Evolutionary conservation across 2,888 invertebrate species (phyloP).

Genomic region (Molorchus minor): DNA sequence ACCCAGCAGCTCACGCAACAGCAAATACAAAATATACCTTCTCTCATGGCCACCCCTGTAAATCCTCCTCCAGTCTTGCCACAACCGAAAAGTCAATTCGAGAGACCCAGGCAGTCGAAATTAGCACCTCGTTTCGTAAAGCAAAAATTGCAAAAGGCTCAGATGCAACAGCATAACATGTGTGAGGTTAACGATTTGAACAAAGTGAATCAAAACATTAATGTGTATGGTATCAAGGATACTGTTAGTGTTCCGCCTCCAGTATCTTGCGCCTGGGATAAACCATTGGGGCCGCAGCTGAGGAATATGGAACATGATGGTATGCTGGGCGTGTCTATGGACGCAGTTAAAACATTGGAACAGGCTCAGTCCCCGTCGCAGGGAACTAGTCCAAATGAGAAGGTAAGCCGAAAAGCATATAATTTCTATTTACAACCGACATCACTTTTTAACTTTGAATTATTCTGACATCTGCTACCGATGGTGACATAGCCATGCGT

Average conservation of each 20-base stretch:
- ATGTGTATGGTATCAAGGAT: slow-evolving; percentile 56
- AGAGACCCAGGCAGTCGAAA: slow-evolving; percentile 67
- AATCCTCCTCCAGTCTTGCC: slow-evolving; percentile 63
- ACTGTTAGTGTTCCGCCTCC: slow-evolving; percentile 46
- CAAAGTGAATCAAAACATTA: slow-evolving; percentile 54
- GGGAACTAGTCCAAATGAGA: slow-evolving; percentile 63
- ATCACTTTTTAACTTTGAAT: too few relatives aligned
- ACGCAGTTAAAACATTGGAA: slow-evolving; percentile 58
- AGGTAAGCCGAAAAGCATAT: slow-evolving; percentile 50
- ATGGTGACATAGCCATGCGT: too few relatives aligned
- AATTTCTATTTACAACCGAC: too few relatives aligned
- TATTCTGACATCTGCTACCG: too few relatives aligned
- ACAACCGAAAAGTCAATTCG: slow-evolving; percentile 53
- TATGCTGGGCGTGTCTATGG: slow-evolving; percentile 54
- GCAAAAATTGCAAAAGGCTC: slow-evolving; percentile 67
- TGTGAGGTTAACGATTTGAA: slow-evolving; percentile 65
- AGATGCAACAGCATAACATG: slow-evolving; percentile 60
- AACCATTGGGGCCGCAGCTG: slow-evolving; percentile 78
- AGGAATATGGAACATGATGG: slow-evolving; percentile 64
- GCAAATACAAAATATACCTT: slow-evolving; percentile 64
- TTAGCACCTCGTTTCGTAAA: slow-evolving; percentile 71
- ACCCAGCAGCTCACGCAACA: slow-evolving; percentile 53
- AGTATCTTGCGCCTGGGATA: slow-evolving; percentile 78
- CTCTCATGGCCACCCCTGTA: slow-evolving; percentile 64
- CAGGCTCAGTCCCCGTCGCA: slow-evolving; percentile 61